Conservation (phyloP, 2,113 vertebrate species). For the Pelusios castaneus region DNA sequence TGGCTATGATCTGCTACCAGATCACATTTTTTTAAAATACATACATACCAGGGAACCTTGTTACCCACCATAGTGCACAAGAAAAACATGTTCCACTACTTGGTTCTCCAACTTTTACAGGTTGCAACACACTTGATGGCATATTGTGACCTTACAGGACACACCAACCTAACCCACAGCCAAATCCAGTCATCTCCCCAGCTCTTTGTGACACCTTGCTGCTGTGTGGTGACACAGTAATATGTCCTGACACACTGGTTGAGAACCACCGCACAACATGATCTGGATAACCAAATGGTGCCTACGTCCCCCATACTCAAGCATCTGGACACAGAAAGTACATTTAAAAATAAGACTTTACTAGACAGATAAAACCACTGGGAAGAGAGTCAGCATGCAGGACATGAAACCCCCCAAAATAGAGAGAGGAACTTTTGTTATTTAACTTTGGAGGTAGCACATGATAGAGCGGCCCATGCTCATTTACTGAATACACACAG, state of each 20-base stretch:
- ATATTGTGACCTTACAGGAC: too few species aligned
- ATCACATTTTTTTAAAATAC: background rate
- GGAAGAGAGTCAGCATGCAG: background rate
- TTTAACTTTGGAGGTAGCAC: background rate
- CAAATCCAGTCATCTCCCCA: too few species aligned
- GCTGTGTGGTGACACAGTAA: too few species aligned
- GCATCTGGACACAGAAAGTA: background rate
- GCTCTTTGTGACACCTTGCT: too few species aligned
- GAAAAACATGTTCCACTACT: background rate
- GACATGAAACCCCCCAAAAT: background rate
- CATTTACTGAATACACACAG: background rate
- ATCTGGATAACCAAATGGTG: background rate
- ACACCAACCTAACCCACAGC: too few species aligned
- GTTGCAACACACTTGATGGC: too few species aligned
- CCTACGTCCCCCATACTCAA: background rate
- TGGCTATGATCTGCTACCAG: background rate
- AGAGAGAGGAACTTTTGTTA: background rate
- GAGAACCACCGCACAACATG: too few species aligned
- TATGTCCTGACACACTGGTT: too few species aligned
- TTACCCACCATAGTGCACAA: background rate
- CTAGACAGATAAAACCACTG: background rate
- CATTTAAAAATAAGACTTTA: background rate
- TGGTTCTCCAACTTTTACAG: too few species aligned
- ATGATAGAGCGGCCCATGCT: background rate
- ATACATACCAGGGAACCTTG: background rate